These are phyloP conservation scores for Cacatua alba DNA, from an alignment of 2,113 vertebrate species.

Conservation along the genomic window DNA sequence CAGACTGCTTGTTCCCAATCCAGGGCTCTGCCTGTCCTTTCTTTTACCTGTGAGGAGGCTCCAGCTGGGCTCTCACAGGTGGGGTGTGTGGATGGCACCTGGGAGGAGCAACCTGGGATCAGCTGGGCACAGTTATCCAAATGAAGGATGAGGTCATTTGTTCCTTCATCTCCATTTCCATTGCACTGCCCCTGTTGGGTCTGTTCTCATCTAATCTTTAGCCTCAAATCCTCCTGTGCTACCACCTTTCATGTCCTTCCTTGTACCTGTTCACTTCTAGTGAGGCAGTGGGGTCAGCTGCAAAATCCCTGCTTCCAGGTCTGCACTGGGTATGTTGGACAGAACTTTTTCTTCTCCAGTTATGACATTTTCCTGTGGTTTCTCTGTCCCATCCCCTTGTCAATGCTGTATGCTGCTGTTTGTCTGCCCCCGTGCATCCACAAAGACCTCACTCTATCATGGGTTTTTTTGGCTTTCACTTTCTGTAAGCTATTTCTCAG, in stretches of 20 bases:
- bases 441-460: background rate
- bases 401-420: background rate
- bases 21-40: background rate
- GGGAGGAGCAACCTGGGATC: background rate
- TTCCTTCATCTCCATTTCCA: background rate
- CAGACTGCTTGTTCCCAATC: background rate
- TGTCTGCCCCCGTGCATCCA: background rate
- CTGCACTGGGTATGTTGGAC: background rate
- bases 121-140: background rate
- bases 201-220: background rate
- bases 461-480: background rate
- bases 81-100: background rate
- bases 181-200: background rate
- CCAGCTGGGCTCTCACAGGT: background rate
- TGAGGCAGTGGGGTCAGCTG: background rate
- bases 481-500: background rate
- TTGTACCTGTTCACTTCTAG: background rate
- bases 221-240: background rate
- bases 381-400: background rate
- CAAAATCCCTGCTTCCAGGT: background rate
- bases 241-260: background rate
- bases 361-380: background rate
- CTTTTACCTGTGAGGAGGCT: background rate
- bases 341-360: background rate
- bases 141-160: background rate